Base-by-base conservation (phyloP, 2,113 vertebrate species). In the Scophthalmus maximus region DNA sequence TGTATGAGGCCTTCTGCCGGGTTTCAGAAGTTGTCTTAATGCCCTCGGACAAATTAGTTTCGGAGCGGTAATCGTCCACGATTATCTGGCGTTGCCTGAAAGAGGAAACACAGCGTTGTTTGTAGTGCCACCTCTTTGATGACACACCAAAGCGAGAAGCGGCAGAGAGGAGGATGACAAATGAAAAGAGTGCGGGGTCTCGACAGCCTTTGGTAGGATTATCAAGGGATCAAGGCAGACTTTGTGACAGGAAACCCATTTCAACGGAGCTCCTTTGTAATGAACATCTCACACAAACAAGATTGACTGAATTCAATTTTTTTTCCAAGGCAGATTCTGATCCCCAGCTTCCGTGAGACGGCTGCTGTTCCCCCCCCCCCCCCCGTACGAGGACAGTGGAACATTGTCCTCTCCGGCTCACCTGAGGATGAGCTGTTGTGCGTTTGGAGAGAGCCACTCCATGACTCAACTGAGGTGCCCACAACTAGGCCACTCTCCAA, bases 51-150 rank as follows among this genome's bases (percentile, higher is more conserved):
- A 78, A 80, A 81, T 86, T 23, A 56, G 42, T 59, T 78, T 68
- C n/a, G 61, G 78, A 57, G 69, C 80, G 69, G 78, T 79, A 61
- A 77, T 82, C 73, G 78, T 65, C 58, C 53, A 53, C 66, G 38
- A 77, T 87, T 84, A 82, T 78, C 68, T 68, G 15, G 20, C 23
- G 46, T 81, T 78, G 82, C 72, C 68, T 86, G 64, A 82, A 78
- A 70, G 75, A 80, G 34, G n/a, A 73, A 81, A 66, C 56, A 46
- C 56, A 61, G 40, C 5, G 49, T 38, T 58, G 69, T 76, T 68
- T 79, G 86, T 46, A 58, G 86, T 44, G 46, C 22, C 52, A 65
- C 67, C 51, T 65, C 86, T 88, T 84, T 90, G 82, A 90, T 83
- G 82, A 84, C 67, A 5, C 78, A 72, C 78, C 67, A 87, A 74